phyloP scores from a whole-genome alignment of 2,888 invertebrate species.

The Plebejus anna region DNA sequence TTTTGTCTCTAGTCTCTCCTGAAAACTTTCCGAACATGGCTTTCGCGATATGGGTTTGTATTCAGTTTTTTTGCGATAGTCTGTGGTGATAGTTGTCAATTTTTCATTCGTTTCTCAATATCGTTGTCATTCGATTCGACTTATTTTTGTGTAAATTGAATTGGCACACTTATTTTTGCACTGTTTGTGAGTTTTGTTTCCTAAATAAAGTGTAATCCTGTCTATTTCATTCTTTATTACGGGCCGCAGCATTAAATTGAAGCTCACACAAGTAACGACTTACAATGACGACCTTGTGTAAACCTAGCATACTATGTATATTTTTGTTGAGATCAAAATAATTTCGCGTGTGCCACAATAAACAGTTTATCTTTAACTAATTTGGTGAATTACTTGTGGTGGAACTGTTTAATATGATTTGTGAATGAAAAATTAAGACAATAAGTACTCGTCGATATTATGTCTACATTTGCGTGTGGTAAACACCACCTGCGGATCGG shows the following conservation, averaged over 20 bases:
- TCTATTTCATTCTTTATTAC: not conserved
- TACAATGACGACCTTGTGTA: constrained; percentile 31
- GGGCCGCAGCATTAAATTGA: not conserved
- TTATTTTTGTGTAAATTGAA: constrained; percentile 50
- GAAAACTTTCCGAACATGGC: too few species aligned
- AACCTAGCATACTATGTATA: constrained; percentile 47
- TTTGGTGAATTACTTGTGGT: constrained; percentile 1
- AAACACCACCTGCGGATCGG: constrained; percentile 68
- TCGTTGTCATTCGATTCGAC: constrained; percentile 34
- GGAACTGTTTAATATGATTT: constrained; percentile 30
- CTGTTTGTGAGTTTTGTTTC: constrained; percentile 34
- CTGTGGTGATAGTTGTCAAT: not conserved
- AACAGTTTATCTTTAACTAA: not conserved
- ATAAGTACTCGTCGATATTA: constrained; percentile 57
- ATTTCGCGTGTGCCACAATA: constrained; percentile 20
- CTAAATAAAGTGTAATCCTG: not conserved
- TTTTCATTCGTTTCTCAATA: constrained; percentile 12
- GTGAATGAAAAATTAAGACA: constrained; percentile 46
- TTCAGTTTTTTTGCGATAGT: not conserved
- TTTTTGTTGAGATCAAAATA: constrained; percentile 44
- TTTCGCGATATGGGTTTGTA: too few species aligned
- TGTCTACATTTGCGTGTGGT: constrained; percentile 67
- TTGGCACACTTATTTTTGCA: constrained; percentile 63
- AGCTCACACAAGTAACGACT: constrained; percentile 6
- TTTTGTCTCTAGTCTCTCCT: too few species aligned